phyloP scores from a whole-genome alignment of 2,113 vertebrate species.

The Lasiurus borealis region DNA sequence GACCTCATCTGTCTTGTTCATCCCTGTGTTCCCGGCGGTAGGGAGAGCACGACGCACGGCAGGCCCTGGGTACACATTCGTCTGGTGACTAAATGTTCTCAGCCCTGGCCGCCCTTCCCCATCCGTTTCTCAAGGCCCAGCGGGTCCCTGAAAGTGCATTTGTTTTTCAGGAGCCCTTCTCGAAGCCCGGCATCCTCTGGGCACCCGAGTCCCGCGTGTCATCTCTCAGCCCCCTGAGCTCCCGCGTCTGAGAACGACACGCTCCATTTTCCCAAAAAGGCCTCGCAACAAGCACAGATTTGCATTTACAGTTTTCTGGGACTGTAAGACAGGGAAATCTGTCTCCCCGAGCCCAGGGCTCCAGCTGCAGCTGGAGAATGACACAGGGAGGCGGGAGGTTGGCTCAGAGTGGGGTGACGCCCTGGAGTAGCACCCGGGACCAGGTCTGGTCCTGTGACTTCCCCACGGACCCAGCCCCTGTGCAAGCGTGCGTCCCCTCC shows the following conservation, averaged over 20 bases:
- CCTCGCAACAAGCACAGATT: conserved; percentile 33
- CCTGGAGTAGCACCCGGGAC: background rate
- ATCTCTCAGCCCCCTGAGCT: background rate
- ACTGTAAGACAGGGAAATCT: conserved; percentile 24
- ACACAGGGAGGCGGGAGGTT: background rate
- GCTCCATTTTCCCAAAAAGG: conserved; percentile 51
- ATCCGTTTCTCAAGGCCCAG: background rate
- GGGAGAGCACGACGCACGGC: rapidly evolving
- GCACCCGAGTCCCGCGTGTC: no score
- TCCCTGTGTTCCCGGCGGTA: background rate
- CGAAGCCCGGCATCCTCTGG: background rate
- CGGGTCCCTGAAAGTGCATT: background rate
- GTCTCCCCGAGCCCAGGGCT: conserved; percentile 19
- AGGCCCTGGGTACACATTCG: background rate
- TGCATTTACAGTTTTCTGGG: conserved; percentile 61
- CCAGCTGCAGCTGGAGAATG: conserved; percentile 26
- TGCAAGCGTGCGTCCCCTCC: no score
- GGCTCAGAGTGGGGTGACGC: background rate
- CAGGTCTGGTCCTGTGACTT: background rate
- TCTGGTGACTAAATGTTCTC: background rate
- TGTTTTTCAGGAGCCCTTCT: background rate
- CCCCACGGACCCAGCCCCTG: background rate
- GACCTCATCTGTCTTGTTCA: background rate
- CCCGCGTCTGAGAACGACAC: background rate
- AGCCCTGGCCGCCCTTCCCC: background rate